These are phyloP conservation scores for Cheilosia urbana DNA, from an alignment of 2,888 invertebrate genomes.

Conservation along the genomic window DNA sequence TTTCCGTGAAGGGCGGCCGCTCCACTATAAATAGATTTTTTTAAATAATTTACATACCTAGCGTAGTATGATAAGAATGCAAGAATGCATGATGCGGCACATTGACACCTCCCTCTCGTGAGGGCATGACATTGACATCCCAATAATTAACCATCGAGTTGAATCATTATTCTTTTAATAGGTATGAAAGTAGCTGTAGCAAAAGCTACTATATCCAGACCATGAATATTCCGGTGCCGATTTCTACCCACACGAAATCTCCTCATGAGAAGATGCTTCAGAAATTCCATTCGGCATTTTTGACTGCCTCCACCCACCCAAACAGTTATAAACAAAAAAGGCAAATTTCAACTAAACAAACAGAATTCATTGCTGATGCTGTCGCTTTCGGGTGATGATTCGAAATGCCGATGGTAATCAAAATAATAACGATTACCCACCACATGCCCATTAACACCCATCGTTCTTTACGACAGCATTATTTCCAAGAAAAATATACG, in stretches of 20 bases:
- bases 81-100: too few species aligned
- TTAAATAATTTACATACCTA: too few species aligned
- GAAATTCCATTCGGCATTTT: constrained; percentile 32
- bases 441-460: constrained; percentile 51
- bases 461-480: constrained; percentile 54
- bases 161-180: constrained; percentile 2
- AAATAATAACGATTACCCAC: constrained; percentile 14
- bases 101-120: too few species aligned
- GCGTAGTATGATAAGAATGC: too few species aligned
- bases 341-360: constrained; percentile 44
- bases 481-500: constrained; percentile 44
- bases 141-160: not conserved
- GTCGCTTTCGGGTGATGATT: not conserved
- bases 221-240: not conserved
- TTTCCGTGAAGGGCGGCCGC: too few species aligned
- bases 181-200: not conserved
- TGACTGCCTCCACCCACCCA: constrained; percentile 21
- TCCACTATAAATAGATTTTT: too few species aligned
- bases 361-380: constrained; percentile 13
- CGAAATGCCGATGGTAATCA: not conserved
- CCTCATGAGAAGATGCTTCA: not conserved
- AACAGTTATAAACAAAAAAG: constrained; percentile 32
- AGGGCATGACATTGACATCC: too few species aligned
- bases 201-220: not conserved
- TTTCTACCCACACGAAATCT: not conserved